Conservation (phyloP, 2,888 invertebrate genomes). For the Blomia tropicalis region DNA sequence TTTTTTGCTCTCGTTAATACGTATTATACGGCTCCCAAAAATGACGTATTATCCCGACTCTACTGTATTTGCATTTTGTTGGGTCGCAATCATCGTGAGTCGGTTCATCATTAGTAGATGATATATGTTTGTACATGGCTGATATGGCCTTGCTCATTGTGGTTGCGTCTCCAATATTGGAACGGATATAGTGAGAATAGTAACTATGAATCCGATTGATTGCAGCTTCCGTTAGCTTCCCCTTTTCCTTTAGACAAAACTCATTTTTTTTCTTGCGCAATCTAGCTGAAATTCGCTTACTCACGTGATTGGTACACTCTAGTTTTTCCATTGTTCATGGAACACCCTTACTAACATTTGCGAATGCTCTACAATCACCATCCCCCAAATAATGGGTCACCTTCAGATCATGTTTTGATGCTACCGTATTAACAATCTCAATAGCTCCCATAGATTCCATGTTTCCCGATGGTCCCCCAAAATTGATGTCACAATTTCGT, state of each 20-base stretch:
- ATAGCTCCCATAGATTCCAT: background rate
- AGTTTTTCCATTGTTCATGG: background rate
- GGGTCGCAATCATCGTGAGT: background rate
- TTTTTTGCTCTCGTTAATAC: too few relatives aligned
- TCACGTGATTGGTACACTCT: slow-evolving; percentile 4
- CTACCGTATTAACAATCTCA: background rate
- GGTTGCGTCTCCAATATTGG: background rate
- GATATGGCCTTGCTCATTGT: background rate
- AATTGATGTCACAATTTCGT: background rate
- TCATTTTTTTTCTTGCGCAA: background rate
- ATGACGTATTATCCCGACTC: too few relatives aligned
- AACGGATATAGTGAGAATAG: background rate
- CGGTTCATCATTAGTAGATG: background rate
- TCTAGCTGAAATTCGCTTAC: background rate
- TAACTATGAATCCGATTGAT: background rate
- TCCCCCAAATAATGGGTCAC: background rate
- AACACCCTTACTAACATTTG: background rate
- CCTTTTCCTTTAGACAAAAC: background rate
- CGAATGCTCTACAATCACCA: background rate
- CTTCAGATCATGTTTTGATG: background rate
- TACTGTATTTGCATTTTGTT: background rate
- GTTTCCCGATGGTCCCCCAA: background rate
- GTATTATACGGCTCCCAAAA: too few relatives aligned
- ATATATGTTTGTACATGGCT: background rate
- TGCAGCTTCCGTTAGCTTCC: background rate